Conservation (phyloP, 2,797 vertebrate genomes). For the Alosa sapidissima region DNA sequence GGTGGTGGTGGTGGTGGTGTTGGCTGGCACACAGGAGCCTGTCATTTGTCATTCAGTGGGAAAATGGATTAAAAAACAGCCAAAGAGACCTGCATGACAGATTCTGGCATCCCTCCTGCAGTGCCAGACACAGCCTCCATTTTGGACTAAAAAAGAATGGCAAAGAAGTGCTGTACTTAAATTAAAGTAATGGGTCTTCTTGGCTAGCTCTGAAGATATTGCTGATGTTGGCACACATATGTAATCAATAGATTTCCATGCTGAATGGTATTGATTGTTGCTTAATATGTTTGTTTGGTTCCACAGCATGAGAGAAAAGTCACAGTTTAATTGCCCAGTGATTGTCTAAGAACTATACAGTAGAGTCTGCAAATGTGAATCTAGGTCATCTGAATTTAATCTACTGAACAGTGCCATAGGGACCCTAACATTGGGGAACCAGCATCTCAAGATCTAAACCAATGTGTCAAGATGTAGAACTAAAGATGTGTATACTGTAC, state of each 20-base stretch:
- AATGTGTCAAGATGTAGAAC: neutral
- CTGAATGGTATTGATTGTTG: neutral
- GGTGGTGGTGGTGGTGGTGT: constrained; percentile 52
- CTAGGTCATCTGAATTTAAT: neutral
- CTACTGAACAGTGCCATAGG: neutral
- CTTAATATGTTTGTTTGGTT: neutral
- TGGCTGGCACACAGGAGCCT: constrained; percentile 48
- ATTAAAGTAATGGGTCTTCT: neutral
- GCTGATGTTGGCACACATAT: neutral
- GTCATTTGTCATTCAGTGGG: constrained; percentile 54
- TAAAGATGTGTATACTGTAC: neutral
- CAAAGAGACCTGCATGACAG: neutral
- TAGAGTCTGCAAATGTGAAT: neutral
- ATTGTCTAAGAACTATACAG: neutral
- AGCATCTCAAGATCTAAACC: neutral
- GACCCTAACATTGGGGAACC: neutral
- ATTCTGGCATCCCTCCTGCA: constrained; percentile 16
- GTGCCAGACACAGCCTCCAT: neutral
- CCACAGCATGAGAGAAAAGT: neutral
- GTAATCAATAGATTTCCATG: neutral
- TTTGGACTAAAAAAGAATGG: neutral
- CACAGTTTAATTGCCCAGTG: neutral
- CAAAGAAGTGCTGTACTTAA: neutral
- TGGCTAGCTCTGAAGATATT: neutral
- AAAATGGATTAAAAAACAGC: constrained; percentile 47